phyloP scores from a whole-genome alignment of 2,113 vertebrate species.

The Myrmecophaga tridactyla region DNA sequence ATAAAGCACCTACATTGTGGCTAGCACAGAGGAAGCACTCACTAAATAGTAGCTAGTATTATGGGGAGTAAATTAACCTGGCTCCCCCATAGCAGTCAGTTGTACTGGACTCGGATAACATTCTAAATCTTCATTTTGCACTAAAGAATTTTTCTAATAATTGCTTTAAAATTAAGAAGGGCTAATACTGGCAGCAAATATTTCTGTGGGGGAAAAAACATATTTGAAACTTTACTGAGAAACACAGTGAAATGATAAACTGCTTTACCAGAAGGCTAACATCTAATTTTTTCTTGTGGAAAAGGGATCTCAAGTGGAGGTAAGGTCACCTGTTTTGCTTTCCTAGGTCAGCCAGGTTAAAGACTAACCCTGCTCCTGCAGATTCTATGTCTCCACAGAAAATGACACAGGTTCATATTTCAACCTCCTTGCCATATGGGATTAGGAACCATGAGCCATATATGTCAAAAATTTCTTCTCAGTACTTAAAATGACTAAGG shows the following conservation, averaged over 20 bases:
- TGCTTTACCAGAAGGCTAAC: neutral
- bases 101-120: neutral
- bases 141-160: neutral
- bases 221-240: slow-evolving; percentile 30
- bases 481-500: neutral
- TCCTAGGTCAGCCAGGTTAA: neutral
- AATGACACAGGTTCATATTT: neutral
- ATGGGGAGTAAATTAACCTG: neutral
- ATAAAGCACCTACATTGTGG: neutral
- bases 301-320: neutral
- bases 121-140: neutral
- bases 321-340: neutral
- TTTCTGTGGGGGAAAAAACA: slow-evolving; percentile 2
- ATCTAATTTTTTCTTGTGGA: neutral
- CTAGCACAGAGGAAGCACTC: neutral
- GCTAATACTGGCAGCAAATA: neutral
- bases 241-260: neutral
- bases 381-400: neutral
- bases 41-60: neutral
- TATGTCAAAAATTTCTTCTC: neutral
- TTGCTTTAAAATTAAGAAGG: slow-evolving; percentile 37
- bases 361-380: neutral
- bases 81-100: neutral
- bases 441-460: neutral
- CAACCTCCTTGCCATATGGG: neutral